Percentiles rank a stretch among this genome's conserved stretches.
These are phyloP conservation scores for Drosophila prolongata DNA, from an alignment of 2,888 invertebrate species.

Conservation along the genomic window DNA sequence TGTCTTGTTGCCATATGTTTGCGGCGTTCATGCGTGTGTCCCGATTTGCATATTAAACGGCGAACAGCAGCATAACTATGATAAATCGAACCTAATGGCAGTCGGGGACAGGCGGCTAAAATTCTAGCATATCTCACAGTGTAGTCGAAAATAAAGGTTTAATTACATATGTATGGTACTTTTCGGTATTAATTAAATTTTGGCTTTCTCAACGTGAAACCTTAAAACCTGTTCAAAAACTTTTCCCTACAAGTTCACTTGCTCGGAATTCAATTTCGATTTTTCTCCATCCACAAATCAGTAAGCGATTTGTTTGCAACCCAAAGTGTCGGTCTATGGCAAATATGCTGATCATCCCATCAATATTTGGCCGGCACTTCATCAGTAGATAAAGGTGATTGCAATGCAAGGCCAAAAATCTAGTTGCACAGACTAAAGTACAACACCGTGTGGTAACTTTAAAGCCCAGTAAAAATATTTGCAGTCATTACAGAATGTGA, in stretches of 20 bases:
- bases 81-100: slow-evolving; percentile 59
- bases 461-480: slow-evolving; percentile 19
- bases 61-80: slow-evolving; percentile 53
- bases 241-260: not conserved
- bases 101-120: not conserved
- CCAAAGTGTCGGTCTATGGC: slow-evolving; percentile 6
- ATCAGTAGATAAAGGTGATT: slow-evolving; percentile 12
- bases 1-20: slow-evolving; percentile 64
- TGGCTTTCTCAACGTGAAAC: no score
- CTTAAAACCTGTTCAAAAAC: not conserved
- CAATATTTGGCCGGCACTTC: slow-evolving; percentile 34
- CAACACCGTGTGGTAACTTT: not conserved
- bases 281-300: not conserved
- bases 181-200: no score
- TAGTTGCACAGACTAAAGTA: not conserved
- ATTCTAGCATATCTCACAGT: no score
- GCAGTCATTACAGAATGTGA: slow-evolving; percentile 19
- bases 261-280: not conserved
- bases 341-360: slow-evolving; percentile 27
- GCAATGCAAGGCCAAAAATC: slow-evolving; percentile 30
- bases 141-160: no score
- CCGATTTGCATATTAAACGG: slow-evolving; percentile 63
- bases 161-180: no score
- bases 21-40: slow-evolving; percentile 63
- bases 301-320: slow-evolving; percentile 4